Percentiles rank a stretch among this genome's conserved stretches.
These are phyloP conservation scores for Rattus norvegicus DNA, from an alignment of 2,113 vertebrate genomes.

Conservation along the genomic window DNA sequence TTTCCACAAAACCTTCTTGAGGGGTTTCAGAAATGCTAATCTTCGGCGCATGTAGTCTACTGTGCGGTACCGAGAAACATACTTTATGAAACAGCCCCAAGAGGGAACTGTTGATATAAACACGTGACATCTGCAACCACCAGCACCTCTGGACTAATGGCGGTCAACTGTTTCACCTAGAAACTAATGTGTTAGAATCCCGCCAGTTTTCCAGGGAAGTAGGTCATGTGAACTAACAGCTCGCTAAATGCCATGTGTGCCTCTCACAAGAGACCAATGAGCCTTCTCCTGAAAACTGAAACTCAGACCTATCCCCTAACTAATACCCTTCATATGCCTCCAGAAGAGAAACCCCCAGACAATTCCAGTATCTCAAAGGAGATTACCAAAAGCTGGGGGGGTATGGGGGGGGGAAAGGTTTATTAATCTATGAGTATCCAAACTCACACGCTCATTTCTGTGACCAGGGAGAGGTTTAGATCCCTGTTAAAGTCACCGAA, in stretches of 20 bases:
- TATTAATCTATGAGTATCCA: conserved; percentile 10
- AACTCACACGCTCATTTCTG: conserved; percentile 19
- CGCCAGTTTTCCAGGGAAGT: not conserved
- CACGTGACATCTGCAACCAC: not conserved
- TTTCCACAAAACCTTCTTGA: conserved; percentile 32
- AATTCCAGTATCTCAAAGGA: conserved; percentile 17
- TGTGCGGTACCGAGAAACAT: not conserved
- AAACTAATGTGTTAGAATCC: conserved; percentile 21
- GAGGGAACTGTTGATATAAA: conserved; percentile 17
- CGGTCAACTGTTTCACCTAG: not conserved
- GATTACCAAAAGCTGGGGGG: not conserved
- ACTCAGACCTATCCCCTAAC: not conserved
- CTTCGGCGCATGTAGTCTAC: not conserved
- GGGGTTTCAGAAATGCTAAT: conserved; percentile 1
- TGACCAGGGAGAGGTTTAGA: conserved; percentile 27
- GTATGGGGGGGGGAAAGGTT: not conserved
- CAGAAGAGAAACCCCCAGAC: not conserved
- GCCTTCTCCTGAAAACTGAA: not conserved
- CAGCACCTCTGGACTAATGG: not conserved
- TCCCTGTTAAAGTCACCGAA: conserved; percentile 29
- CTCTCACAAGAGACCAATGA: not conserved
- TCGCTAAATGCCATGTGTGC: not conserved
- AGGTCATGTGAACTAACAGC: not conserved
- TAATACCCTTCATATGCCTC: conserved; percentile 6
- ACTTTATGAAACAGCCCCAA: conserved; percentile 11